Conservation (phyloP, 2,113 vertebrate species). For the Columba janthina region DNA sequence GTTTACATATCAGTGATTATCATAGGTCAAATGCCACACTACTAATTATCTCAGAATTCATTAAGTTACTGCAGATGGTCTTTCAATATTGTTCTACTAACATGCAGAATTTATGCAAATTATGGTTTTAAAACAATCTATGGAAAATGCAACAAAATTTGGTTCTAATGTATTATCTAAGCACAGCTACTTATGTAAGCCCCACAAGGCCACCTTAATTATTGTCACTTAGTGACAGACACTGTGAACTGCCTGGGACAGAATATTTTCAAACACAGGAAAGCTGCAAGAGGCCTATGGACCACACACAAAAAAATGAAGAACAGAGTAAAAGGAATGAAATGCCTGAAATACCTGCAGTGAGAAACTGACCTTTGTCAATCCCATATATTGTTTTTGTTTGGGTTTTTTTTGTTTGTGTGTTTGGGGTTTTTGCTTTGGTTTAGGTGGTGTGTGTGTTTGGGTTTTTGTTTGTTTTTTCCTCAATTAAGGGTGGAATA, state of each 20-base stretch:
- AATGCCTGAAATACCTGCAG: not conserved
- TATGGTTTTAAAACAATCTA: not conserved
- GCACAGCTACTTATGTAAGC: not conserved
- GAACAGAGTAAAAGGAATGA: not conserved
- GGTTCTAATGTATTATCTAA: accelerated
- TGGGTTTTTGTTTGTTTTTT: not conserved
- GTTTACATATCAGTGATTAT: not conserved
- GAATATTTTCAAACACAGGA: not conserved
- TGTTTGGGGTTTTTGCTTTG: too few species aligned
- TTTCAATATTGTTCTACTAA: not conserved
- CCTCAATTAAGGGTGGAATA: not conserved
- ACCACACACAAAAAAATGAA: not conserved
- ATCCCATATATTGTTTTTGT: not conserved
- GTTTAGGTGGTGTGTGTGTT: too few species aligned
- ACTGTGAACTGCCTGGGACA: not conserved
- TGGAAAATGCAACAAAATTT: not conserved
- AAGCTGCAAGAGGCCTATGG: not conserved
- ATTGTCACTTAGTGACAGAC: not conserved
- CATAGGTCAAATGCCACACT: not conserved
- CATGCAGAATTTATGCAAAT: not conserved
- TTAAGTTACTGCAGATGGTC: not conserved
- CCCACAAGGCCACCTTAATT: not conserved
- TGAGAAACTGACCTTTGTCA: not conserved
- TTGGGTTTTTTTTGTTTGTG: too few species aligned
- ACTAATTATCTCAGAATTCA: not conserved